Base-by-base conservation (phyloP, 64 coral and sea anemone species). In the Stichodactyla mertensii region DNA sequence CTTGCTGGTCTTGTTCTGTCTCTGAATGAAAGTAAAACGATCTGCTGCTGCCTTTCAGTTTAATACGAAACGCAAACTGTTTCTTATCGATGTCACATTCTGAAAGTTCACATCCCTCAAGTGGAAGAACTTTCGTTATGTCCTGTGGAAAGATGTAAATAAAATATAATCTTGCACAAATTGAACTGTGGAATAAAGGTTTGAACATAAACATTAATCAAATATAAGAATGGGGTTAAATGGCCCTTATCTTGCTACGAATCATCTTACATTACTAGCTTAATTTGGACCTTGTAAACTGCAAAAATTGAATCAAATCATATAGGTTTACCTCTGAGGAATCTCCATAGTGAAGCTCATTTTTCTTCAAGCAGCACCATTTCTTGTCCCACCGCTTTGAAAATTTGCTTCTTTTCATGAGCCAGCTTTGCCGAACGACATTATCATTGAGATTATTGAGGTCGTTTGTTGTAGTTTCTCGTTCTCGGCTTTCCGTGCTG, bases 91-190 rank as follows among this genome's bases (percentile, higher is more conserved):
- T 85, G 54, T 84, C 64, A 59, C 97, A 99, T 61, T 92, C 93
- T 58, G 97, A 88, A 64, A 99, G 28, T 92, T 99, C 97, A 87
- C 97, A 99, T 16, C 90, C 91, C 52, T 99, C 97, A 55, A 99
- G 85, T 16, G 66, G 28, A 77, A 99, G 59, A 71, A 87, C 81
- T 83, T 99, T 99, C 3, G 88, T 88, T 93, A 95, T 57, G 2
- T 53, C 78, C 57, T 52, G 52, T 55, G 52, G 55, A 84, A 60
- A 85, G 82, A 66, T 28, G 24, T 78, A 54, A 11, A 22, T 56
- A 81, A 79, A 64, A 55, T n/a, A 51, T 15, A 52, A 55, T 52
- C 60, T 22, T 84, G 19, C 6, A 60, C 51, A 16, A 55, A 20
- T 16, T 80, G 80, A 28, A 51, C 36, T 28, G 52, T 24, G 23